phyloP scores from a whole-genome alignment of 2,113 vertebrate species.

The Crotalus helleri region DNA sequence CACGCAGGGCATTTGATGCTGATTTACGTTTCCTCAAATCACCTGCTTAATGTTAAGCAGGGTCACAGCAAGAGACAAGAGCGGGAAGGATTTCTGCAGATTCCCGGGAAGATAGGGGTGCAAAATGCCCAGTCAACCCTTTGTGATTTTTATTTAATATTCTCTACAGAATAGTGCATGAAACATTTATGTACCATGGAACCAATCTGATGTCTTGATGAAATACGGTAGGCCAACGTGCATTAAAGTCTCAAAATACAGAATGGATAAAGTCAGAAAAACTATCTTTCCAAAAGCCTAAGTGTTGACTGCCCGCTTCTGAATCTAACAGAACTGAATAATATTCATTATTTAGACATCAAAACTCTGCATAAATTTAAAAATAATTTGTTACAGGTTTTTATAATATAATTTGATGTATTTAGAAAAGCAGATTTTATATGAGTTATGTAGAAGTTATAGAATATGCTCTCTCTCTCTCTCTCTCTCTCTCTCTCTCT shows the following conservation, averaged over 20 bases:
- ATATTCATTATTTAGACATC: background rate
- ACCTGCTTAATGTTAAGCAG: conserved; percentile 77
- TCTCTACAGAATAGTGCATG: conserved; percentile 63
- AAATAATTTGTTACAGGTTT: background rate
- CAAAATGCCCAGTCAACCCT: conserved; percentile 56
- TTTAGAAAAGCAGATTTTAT: background rate
- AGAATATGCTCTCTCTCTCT: background rate
- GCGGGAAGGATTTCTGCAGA: conserved; percentile 66
- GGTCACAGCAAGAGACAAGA: conserved; percentile 70
- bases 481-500: no score
- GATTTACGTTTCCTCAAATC: conserved; percentile 80
- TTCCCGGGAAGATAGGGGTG: conserved; percentile 62
- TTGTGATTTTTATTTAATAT: conserved; percentile 68
- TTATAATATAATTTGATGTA: background rate
- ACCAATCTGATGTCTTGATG: conserved; percentile 52
- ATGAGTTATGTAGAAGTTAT: conserved; percentile 5
- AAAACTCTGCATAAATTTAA: background rate
- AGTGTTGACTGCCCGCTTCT: background rate
- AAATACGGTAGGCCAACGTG: conserved; percentile 49
- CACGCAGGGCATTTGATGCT: conserved; percentile 76
- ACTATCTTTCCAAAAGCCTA: conserved; percentile 14
- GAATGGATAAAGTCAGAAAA: conserved; percentile 41
- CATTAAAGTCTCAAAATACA: conserved; percentile 40
- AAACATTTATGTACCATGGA: conserved; percentile 59
- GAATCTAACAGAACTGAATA: background rate